These are phyloP conservation scores for Ceratosolen solmsi DNA, from an alignment of 1,140 invertebrate species.

Conservation along the genomic window DNA sequence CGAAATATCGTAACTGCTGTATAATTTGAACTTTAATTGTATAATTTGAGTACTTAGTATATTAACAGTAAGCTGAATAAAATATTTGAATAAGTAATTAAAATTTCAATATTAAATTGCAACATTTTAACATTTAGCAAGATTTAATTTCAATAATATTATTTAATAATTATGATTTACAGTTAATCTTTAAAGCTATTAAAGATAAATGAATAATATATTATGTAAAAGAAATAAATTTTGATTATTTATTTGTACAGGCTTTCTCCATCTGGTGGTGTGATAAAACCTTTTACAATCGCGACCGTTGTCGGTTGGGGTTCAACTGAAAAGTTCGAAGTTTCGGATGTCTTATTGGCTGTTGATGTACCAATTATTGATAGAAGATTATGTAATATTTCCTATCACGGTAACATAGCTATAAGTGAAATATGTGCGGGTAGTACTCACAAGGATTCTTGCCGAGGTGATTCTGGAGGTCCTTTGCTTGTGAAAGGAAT, in stretches of 20 bases:
- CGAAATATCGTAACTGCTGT: no score
- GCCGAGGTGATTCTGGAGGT: constrained; percentile 29
- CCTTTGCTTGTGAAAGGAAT: not conserved
- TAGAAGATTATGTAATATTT: not conserved
- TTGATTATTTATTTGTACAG: not conserved
- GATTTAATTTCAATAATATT: no score
- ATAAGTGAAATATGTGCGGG: constrained; percentile 8
- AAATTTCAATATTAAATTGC: no score
- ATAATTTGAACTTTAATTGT: no score
- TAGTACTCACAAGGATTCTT: not conserved
- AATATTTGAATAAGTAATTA: no score
- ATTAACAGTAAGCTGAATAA: no score
- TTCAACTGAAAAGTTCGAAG: not conserved
- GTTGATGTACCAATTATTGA: not conserved
- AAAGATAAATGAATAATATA: no score
- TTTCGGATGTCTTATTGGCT: not conserved
- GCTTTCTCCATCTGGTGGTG: not conserved
- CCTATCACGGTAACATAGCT: not conserved
- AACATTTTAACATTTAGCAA: no score
- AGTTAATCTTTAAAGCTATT: no score
- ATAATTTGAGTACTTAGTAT: no score
- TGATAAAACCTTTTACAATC: not conserved
- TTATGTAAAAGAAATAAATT: not conserved
- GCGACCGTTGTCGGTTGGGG: constrained; percentile 17
- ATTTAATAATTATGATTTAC: no score